These are phyloP conservation scores for Dendrolimus pini DNA, from an alignment of 2,888 invertebrate species.

Conservation along the genomic window DNA sequence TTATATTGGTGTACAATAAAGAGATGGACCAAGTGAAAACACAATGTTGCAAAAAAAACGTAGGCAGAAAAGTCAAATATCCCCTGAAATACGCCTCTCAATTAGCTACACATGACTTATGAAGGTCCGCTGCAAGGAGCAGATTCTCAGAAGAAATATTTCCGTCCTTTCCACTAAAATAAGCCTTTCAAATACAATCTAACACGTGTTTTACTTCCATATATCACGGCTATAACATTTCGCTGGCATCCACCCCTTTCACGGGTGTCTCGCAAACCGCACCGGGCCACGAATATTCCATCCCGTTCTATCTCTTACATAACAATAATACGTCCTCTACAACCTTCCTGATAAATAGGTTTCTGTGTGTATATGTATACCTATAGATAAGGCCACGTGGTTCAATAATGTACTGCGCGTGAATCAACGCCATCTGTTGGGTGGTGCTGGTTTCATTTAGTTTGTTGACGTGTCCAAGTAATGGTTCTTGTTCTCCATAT, in stretches of 20 bases:
- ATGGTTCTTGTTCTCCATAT: neutral
- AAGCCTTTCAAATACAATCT: conserved; percentile 53
- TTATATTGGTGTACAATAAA: too few species aligned
- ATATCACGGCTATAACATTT: conserved; percentile 60
- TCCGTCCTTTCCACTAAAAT: conserved; percentile 34
- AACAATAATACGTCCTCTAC: conserved; percentile 63
- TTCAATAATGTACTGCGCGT: conserved; percentile 53
- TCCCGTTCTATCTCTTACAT: conserved; percentile 48
- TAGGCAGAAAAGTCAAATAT: conserved; percentile 2
- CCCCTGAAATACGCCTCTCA: conserved; percentile 1
- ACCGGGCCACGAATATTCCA: conserved; percentile 40
- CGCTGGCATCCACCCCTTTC: conserved; percentile 59
- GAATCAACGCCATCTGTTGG: conserved; percentile 55
- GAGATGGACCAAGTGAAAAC: too few species aligned
- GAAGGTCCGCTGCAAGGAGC: neutral
- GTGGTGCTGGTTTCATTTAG: conserved; percentile 29
- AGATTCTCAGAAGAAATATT: conserved; percentile 17
- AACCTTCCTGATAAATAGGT: conserved; percentile 31
- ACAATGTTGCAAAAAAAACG: too few species aligned
- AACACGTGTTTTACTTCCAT: conserved; percentile 48
- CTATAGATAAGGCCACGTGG: conserved; percentile 44
- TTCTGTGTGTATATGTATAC: conserved; percentile 14
- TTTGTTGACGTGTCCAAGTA: neutral
- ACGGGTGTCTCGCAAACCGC: conserved; percentile 58
- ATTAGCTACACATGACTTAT: neutral